phyloP scores from a whole-genome alignment of 2,113 vertebrate species.

The Brachyistius frenatus region DNA sequence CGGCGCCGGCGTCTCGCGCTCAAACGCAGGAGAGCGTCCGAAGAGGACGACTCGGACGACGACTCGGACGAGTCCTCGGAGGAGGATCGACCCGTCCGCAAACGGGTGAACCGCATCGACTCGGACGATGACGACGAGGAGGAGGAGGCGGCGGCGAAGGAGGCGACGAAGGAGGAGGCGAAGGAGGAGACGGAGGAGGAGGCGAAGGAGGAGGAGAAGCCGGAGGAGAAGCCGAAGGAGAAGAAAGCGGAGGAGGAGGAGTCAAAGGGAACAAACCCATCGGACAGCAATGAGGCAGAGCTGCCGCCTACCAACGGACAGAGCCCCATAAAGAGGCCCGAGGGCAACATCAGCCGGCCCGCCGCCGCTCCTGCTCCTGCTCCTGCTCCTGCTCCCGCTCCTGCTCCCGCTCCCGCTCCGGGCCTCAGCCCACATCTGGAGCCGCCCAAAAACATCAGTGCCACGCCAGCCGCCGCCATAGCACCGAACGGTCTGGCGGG shows the following conservation, averaged over 20 bases:
- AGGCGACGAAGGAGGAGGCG: slow-evolving; percentile 70
- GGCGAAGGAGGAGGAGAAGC: slow-evolving; percentile 83
- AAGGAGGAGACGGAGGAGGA: slow-evolving; percentile 83
- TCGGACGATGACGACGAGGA: slow-evolving; percentile 85
- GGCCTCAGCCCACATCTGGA: slow-evolving; percentile 61
- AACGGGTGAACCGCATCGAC: slow-evolving; percentile 93
- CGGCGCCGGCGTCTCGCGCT: slow-evolving; percentile 68
- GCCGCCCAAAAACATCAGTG: slow-evolving; percentile 87
- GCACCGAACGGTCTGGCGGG: slow-evolving; percentile 88
- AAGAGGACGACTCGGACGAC: slow-evolving; percentile 79
- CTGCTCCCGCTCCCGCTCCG: slow-evolving; percentile 1
- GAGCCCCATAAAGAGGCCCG: slow-evolving; percentile 89
- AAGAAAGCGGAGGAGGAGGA: slow-evolving; percentile 87
- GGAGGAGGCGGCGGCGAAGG: neutral
- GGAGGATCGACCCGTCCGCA: slow-evolving; percentile 90
- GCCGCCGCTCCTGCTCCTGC: neutral
- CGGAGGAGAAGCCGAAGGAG: slow-evolving; percentile 77
- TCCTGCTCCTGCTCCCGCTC: neutral
- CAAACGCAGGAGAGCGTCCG: slow-evolving; percentile 82
- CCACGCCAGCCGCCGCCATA: slow-evolving; percentile 64
- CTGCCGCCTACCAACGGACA: slow-evolving; percentile 93
- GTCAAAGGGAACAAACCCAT: slow-evolving; percentile 88
- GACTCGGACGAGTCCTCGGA: slow-evolving; percentile 71
- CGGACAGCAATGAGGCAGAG: slow-evolving; percentile 89
- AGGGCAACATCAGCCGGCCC: slow-evolving; percentile 62